phyloP scores from a whole-genome alignment of 2,888 invertebrate genomes.

The Crossocerus cetratus region DNA sequence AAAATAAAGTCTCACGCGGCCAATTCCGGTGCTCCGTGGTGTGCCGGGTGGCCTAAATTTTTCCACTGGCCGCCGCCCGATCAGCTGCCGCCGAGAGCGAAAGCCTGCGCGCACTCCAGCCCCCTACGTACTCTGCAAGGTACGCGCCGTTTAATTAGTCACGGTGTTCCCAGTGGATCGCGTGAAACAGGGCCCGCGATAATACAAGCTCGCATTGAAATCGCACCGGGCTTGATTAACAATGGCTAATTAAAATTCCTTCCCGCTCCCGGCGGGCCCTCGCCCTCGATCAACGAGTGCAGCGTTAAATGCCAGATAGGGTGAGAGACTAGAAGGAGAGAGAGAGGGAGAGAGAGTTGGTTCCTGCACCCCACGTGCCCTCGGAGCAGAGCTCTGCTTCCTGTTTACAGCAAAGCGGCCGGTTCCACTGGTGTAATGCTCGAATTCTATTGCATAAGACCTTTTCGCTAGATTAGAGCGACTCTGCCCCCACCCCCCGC shows the following conservation, averaged over 20 bases:
- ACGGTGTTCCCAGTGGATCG: slow-evolving; percentile 48
- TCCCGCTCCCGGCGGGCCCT: background rate
- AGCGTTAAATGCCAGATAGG: no score
- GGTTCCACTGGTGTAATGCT: no score
- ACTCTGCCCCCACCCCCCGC: no score
- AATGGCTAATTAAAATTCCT: slow-evolving; percentile 50
- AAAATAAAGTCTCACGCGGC: slow-evolving; percentile 24
- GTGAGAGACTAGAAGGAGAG: no score
- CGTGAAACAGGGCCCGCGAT: slow-evolving; percentile 47
- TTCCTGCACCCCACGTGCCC: no score
- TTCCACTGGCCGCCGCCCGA: slow-evolving; percentile 23
- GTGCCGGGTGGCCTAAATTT: slow-evolving; percentile 34
- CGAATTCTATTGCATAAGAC: no score
- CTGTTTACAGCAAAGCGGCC: no score
- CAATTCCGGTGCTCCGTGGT: background rate
- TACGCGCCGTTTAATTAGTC: slow-evolving; percentile 59
- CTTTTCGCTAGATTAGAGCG: no score
- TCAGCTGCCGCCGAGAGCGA: background rate
- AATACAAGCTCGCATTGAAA: slow-evolving; percentile 37
- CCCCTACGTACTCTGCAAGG: no score
- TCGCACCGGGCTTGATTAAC: slow-evolving; percentile 40
- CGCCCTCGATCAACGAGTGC: slow-evolving; percentile 18
- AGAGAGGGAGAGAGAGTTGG: no score
- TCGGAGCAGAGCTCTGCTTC: no score
- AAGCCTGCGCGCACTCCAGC: no score